Evolutionary conservation across 2,113 vertebrate genomes (phyloP).

Genomic region (Toxostoma redivivum): DNA sequence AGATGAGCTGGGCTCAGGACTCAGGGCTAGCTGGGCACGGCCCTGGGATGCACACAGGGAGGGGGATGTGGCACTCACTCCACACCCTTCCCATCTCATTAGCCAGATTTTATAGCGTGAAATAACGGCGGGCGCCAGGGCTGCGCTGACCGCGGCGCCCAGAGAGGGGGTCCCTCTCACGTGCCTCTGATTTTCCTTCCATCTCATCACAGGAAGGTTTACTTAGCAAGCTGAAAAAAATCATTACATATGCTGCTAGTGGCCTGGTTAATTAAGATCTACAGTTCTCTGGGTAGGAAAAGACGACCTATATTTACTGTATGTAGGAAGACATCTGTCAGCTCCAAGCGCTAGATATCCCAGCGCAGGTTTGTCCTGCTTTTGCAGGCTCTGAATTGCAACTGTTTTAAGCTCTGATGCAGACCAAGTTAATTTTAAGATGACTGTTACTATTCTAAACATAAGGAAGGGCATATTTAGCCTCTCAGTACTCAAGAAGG

Average conservation of each 20-base stretch:
- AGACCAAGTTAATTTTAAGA: slow-evolving; percentile 62
- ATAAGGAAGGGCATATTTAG: slow-evolving; percentile 70
- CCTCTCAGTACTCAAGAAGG: slow-evolving; percentile 57
- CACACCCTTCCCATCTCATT: neutral
- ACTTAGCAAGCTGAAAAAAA: slow-evolving; percentile 38
- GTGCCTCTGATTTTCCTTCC: accelerated
- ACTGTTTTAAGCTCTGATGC: slow-evolving; percentile 54
- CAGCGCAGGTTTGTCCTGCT: slow-evolving; percentile 52
- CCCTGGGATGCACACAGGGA: neutral
- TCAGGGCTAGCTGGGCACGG: neutral
- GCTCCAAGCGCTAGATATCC: slow-evolving; percentile 13
- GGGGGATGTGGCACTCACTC: neutral
- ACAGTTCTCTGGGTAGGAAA: slow-evolving; percentile 53
- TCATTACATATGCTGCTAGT: slow-evolving; percentile 59
- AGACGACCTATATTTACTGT: slow-evolving; percentile 63
- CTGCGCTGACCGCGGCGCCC: neutral
- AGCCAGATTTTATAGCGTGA: neutral
- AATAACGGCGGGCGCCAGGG: neutral
- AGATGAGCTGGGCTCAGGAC: neutral
- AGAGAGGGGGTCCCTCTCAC: neutral
- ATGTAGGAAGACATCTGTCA: slow-evolving; percentile 64
- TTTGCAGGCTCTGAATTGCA: slow-evolving; percentile 45
- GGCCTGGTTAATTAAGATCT: slow-evolving; percentile 68
- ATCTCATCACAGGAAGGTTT: neutral
- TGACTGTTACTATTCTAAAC: slow-evolving; percentile 67